phyloP scores from a whole-genome alignment of 2,888 invertebrate species.

The Apodemia mormo region DNA sequence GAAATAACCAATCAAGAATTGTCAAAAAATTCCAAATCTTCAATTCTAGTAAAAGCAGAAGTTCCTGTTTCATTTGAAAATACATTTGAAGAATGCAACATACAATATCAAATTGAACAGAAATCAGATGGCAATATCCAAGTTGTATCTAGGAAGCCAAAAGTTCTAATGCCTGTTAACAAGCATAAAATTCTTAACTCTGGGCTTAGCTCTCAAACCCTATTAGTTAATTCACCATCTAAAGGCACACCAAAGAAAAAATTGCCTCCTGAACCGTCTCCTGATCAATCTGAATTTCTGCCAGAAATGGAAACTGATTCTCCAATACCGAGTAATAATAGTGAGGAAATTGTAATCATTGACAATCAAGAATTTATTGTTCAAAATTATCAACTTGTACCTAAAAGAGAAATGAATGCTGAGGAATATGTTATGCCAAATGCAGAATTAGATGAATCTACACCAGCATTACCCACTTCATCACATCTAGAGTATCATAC shows the following conservation, averaged over 20 bases:
- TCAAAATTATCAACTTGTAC: slow-evolving; percentile 62
- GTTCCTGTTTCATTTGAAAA: slow-evolving; percentile 48
- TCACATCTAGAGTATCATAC: slow-evolving; percentile 56
- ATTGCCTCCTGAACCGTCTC: slow-evolving; percentile 37
- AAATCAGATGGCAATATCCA: slow-evolving; percentile 76
- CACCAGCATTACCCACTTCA: slow-evolving; percentile 46
- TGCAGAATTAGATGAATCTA: slow-evolving; percentile 47
- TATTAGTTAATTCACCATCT: slow-evolving; percentile 33
- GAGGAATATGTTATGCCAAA: slow-evolving; percentile 56
- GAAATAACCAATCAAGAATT: slow-evolving; percentile 12
- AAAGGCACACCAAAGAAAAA: slow-evolving; percentile 45
- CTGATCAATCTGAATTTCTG: slow-evolving; percentile 47
- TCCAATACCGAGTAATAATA: slow-evolving; percentile 36
- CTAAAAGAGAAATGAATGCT: slow-evolving; percentile 46
- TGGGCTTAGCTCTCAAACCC: slow-evolving; percentile 46
- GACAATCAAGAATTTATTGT: slow-evolving; percentile 83
- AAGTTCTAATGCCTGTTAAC: slow-evolving; percentile 39
- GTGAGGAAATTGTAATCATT: slow-evolving; percentile 72
- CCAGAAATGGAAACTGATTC: slow-evolving; percentile 43
- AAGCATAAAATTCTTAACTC: slow-evolving; percentile 72
- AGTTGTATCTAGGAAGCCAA: slow-evolving; percentile 59
- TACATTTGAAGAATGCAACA: slow-evolving; percentile 57
- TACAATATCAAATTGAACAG: slow-evolving; percentile 61
- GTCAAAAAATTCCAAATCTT: slow-evolving; percentile 45
- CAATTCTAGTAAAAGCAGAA: slow-evolving; percentile 49